Percentiles rank a stretch among this genome's conserved stretches.
These are phyloP conservation scores for Electrophaes corylata DNA, from an alignment of 2,888 invertebrate species.

Conservation along the genomic window DNA sequence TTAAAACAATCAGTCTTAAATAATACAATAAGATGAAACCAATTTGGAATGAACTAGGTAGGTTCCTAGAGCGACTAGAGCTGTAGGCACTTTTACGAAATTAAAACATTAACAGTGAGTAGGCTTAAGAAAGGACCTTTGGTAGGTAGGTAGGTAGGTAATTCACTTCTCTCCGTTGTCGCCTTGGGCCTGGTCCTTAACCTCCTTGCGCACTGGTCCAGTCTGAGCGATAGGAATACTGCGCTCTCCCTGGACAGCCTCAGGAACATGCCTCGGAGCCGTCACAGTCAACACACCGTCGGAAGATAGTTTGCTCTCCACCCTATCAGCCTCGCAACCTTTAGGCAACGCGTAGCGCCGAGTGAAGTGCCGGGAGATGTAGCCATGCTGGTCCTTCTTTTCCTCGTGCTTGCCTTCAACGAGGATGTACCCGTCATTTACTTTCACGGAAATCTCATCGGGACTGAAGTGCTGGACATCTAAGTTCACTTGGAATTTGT, in stretches of 20 bases:
- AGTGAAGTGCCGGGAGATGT: constrained; percentile 89
- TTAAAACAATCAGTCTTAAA: constrained; percentile 26
- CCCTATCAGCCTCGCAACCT: constrained; percentile 87
- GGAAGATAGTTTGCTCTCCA: constrained; percentile 89
- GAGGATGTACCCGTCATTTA: constrained; percentile 87
- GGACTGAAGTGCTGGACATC: constrained; percentile 91
- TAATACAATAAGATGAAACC: constrained; percentile 2
- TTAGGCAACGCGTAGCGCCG: constrained; percentile 90
- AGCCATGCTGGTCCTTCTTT: constrained; percentile 89
- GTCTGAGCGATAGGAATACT: constrained; percentile 85
- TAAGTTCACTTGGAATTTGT: constrained; percentile 84
- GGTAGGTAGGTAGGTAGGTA: neutral
- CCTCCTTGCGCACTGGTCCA: constrained; percentile 82
- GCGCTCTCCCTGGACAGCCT: constrained; percentile 73
- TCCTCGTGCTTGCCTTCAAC: constrained; percentile 92
- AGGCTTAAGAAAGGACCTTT: too few relatives aligned
- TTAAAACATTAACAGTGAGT: too few relatives aligned
- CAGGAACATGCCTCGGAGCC: constrained; percentile 80
- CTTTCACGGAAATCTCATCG: constrained; percentile 90
- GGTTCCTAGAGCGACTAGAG: too few relatives aligned
- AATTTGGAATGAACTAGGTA: constrained; percentile 1
- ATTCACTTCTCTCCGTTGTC: constrained; percentile 51
- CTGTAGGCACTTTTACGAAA: neutral
- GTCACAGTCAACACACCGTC: constrained; percentile 90
- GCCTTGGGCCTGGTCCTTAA: constrained; percentile 78